phyloP scores from a whole-genome alignment of 2,888 invertebrate species.

The Creontiades dilutus region DNA sequence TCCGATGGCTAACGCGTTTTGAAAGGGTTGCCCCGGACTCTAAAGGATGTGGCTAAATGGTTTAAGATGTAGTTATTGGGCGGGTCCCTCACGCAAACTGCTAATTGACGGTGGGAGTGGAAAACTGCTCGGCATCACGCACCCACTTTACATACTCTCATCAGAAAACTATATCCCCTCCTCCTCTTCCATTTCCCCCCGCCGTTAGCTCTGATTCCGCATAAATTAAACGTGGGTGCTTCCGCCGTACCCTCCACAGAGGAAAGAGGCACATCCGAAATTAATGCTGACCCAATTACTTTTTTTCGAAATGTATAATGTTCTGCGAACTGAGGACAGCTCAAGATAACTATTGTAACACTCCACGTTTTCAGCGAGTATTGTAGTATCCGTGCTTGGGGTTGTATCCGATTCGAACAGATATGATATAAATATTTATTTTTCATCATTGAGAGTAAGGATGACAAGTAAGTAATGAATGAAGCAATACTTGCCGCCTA shows the following conservation, averaged over 20 bases:
- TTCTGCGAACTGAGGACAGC: too few relatives aligned
- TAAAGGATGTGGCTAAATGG: conserved; percentile 49
- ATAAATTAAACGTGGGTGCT: conserved; percentile 28
- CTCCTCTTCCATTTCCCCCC: not conserved
- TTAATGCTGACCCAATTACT: too few relatives aligned
- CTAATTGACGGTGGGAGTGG: conserved; percentile 57
- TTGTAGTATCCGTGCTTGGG: too few relatives aligned
- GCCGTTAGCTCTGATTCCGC: not conserved
- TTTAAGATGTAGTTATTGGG: conserved; percentile 59
- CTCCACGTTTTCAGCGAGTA: too few relatives aligned
- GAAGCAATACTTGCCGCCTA: too few relatives aligned
- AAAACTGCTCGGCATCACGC: conserved; percentile 59
- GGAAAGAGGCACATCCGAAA: too few relatives aligned
- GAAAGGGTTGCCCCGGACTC: conserved; percentile 41
- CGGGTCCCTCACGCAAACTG: conserved; percentile 59
- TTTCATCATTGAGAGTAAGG: too few relatives aligned
- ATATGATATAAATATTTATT: too few relatives aligned
- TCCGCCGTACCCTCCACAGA: not conserved
- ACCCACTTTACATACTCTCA: conserved; percentile 60
- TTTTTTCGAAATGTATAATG: too few relatives aligned
- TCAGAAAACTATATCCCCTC: conserved; percentile 44
- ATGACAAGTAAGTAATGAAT: too few relatives aligned
- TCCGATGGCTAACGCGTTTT: conserved; percentile 46
- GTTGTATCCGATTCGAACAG: too few relatives aligned
- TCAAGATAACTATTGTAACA: too few relatives aligned